Percentiles rank a stretch among this genome's conserved stretches.
These are phyloP conservation scores for Sterna hirundo DNA, from an alignment of 2,113 vertebrate genomes.

Conservation along the genomic window DNA sequence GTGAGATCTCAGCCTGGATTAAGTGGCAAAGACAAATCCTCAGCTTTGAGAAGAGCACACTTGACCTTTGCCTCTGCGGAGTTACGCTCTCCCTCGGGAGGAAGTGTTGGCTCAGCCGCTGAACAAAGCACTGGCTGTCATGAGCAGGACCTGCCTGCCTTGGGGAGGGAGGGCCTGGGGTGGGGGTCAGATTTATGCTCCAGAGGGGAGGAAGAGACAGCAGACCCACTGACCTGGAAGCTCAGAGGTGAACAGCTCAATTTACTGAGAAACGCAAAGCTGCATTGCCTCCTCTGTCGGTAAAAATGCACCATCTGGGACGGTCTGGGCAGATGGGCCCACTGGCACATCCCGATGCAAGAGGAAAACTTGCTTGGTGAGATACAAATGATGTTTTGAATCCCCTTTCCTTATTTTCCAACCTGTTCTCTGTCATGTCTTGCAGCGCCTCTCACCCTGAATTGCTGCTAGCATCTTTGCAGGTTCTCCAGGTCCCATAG, in stretches of 20 bases:
- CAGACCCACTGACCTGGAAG: neutral
- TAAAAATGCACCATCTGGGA: neutral
- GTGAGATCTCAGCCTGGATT: neutral
- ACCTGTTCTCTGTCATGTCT: neutral
- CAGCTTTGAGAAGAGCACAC: conserved; percentile 58
- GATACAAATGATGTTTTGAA: neutral
- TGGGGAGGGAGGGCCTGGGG: neutral
- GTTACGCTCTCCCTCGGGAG: neutral
- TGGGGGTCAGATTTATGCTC: neutral
- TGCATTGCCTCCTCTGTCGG: neutral
- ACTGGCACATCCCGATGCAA: neutral
- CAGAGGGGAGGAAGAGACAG: neutral
- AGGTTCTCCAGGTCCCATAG: neutral
- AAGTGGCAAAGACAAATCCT: conserved; percentile 32
- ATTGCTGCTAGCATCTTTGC: neutral
- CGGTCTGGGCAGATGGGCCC: neutral
- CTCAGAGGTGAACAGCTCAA: neutral
- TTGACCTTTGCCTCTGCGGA: conserved; percentile 54
- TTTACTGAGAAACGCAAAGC: conserved; percentile 10
- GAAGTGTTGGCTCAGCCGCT: conserved; percentile 46
- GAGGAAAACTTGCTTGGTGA: neutral
- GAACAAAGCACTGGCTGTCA: neutral
- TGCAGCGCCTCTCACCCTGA: neutral
- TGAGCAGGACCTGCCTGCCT: conserved; percentile 11
- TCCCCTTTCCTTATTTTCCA: neutral